These are phyloP conservation scores for Chromis chromis DNA, from an alignment of 2,797 vertebrate genomes.

Conservation along the genomic window DNA sequence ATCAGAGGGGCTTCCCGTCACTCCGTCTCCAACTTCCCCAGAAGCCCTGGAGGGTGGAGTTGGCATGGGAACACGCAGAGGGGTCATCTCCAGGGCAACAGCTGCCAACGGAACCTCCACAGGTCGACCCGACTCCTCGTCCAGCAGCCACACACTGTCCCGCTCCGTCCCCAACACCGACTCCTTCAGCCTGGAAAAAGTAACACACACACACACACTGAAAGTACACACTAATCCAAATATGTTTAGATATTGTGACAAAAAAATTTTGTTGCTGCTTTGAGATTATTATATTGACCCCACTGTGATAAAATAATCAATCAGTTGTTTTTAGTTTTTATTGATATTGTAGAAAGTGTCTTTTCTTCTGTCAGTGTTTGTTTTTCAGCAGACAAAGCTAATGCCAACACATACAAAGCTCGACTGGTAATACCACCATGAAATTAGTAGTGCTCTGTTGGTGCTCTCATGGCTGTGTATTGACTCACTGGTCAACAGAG, in stretches of 20 bases:
- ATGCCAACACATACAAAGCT: background rate
- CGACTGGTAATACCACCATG: background rate
- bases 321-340: too few species aligned
- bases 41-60: conserved; percentile 36
- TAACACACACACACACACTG: background rate
- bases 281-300: conserved; percentile 30
- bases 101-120: conserved; percentile 23
- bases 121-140: conserved; percentile 58
- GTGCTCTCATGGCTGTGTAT: background rate
- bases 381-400: background rate
- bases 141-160: conserved; percentile 59
- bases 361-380: background rate
- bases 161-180: conserved; percentile 33
- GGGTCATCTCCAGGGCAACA: conserved; percentile 79
- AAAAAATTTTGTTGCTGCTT: background rate
- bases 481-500: conserved; percentile 74
- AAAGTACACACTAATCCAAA: background rate
- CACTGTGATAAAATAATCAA: conserved; percentile 52
- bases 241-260: background rate
- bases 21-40: conserved; percentile 16
- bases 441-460: background rate
- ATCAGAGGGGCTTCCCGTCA: background rate
- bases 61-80: conserved; percentile 62
- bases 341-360: background rate
- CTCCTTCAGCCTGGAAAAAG: conserved; percentile 73